Evolutionary conservation across 2,113 vertebrate species (phyloP).

Genomic region (Tachuris rubrigastra): DNA sequence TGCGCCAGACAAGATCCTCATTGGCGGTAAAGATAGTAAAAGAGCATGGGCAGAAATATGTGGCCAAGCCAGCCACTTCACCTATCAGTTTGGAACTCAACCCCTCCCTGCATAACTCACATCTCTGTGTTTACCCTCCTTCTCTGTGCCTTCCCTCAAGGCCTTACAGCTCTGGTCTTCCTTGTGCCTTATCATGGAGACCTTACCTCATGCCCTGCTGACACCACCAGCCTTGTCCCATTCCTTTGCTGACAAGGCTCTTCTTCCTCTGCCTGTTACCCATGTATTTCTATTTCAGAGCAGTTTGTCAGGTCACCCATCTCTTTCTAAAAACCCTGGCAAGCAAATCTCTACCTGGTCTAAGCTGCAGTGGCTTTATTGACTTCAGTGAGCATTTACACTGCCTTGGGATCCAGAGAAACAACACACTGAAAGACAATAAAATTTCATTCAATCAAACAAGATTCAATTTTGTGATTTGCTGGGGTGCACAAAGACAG

Average conservation of each 20-base stretch:
- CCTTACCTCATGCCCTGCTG: fast-evolving
- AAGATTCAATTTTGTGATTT: not conserved
- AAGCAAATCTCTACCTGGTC: not conserved
- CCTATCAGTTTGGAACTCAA: not conserved
- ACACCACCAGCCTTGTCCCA: not conserved
- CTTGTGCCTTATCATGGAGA: not conserved
- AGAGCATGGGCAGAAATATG: not conserved
- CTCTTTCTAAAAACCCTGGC: not conserved
- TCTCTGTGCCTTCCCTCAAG: not conserved
- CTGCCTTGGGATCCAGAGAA: not conserved
- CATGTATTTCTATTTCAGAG: not conserved
- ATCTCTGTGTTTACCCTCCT: not conserved
- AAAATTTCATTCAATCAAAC: not conserved
- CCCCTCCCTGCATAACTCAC: not conserved
- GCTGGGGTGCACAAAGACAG: not conserved
- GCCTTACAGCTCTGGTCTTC: not conserved
- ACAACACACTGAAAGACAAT: not conserved
- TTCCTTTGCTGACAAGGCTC: not conserved
- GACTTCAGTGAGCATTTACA: not conserved
- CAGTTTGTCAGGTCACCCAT: not conserved
- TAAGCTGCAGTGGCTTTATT: not conserved
- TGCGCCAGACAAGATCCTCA: not conserved
- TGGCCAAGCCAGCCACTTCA: fast-evolving
- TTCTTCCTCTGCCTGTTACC: not conserved
- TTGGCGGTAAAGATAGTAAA: not conserved